Evolutionary conservation across 1,140 invertebrate species (phyloP).

Genomic region (Drosophila micromelanica): DNA sequence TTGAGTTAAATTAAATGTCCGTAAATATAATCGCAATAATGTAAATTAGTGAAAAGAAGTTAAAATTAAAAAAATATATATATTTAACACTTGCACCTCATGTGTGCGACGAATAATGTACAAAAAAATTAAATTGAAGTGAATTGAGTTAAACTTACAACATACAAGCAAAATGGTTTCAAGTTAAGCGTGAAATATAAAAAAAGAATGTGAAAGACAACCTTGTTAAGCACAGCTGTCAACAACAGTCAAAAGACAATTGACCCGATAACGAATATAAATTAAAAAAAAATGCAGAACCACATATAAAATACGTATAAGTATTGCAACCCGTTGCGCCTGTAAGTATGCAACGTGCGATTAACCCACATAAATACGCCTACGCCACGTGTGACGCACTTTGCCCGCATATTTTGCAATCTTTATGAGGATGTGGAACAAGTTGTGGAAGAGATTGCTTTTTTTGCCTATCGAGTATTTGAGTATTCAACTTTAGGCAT

Average conservation of each 20-base stretch:
- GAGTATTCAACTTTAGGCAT: no score
- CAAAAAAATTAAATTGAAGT: not conserved
- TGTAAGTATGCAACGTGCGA: conserved; percentile 66
- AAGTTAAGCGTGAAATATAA: not conserved
- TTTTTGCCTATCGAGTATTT: no score
- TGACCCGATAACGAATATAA: conserved; percentile 16
- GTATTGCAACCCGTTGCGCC: conserved; percentile 42
- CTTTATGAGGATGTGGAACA: conserved; percentile 3
- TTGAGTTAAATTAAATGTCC: not conserved
- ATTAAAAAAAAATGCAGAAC: not conserved
- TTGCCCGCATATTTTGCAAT: conserved; percentile 16
- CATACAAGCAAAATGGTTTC: conserved; percentile 3
- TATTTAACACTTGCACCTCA: not conserved
- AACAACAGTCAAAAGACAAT: conserved; percentile 6
- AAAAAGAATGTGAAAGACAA: not conserved
- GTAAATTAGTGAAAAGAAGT: conserved; percentile 1
- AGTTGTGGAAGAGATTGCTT: no score
- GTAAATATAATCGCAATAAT: not conserved
- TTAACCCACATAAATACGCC: conserved; percentile 47
- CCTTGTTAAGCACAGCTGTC: conserved; percentile 21
- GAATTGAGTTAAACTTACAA: conserved; percentile 1
- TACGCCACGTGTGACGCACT: conserved; percentile 22
- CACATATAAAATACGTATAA: conserved; percentile 43
- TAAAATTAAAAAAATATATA: not conserved
- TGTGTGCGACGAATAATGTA: not conserved